phyloP scores from a whole-genome alignment of 2,113 vertebrate genomes.

The Propithecus coquereli region DNA sequence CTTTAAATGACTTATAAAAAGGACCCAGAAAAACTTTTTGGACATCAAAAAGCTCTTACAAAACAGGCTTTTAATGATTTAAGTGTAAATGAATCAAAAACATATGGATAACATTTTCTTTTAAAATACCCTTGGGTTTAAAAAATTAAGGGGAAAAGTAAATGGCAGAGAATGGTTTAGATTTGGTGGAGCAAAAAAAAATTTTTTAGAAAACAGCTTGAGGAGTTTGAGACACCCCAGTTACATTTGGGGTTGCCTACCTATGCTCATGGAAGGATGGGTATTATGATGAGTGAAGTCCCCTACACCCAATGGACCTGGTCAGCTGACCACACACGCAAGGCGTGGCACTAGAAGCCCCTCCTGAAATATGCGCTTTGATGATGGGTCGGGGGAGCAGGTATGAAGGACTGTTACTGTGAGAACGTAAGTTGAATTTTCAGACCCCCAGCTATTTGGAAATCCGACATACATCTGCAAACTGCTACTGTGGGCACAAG shows the following conservation, averaged over 20 bases:
- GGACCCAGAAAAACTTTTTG: conserved; percentile 37
- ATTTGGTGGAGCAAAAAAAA: conserved; percentile 54
- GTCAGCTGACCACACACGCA: not conserved
- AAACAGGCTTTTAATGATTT: conserved; percentile 75
- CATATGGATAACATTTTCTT: conserved; percentile 69
- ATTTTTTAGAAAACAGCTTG: conserved; percentile 20
- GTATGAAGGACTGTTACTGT: not conserved
- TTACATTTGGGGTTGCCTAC: not conserved
- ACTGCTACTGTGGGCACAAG: not conserved
- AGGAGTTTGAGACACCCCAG: not conserved
- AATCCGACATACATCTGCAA: not conserved
- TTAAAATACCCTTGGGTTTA: conserved; percentile 68
- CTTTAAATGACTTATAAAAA: conserved; percentile 73
- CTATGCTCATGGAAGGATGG: not conserved
- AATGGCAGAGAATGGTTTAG: conserved; percentile 64
- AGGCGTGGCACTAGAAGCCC: not conserved
- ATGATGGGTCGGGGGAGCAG: not conserved
- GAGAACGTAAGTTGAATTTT: conserved; percentile 50
- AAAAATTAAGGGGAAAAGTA: conserved; percentile 63
- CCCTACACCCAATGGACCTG: not conserved
- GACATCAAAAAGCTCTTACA: conserved; percentile 75
- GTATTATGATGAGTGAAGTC: no score
- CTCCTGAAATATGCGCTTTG: not conserved
- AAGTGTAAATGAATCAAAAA: conserved; percentile 75
- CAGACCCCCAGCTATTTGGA: not conserved